phyloP scores from a whole-genome alignment of 2,113 vertebrate genomes.

The Bambusicola thoracicus region DNA sequence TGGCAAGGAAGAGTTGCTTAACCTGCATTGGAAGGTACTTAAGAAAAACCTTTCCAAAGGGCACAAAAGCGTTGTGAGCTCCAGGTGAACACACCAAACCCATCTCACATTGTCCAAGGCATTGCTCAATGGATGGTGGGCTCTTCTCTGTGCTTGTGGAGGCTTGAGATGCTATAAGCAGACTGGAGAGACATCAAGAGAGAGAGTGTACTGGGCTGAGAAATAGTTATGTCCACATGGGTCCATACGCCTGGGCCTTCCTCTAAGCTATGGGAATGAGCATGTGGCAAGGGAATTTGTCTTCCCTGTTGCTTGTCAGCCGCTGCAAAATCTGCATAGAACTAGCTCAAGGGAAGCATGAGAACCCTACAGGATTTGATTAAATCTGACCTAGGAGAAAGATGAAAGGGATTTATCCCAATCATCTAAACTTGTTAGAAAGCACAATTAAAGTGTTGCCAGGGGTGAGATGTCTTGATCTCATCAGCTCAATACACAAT shows the following conservation, averaged over 20 bases:
- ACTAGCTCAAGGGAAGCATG: neutral
- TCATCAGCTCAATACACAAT: neutral
- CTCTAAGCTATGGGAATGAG: neutral
- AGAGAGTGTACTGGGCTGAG: neutral
- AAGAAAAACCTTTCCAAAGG: neutral
- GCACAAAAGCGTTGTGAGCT: neutral
- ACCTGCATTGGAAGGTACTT: neutral
- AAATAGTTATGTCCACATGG: neutral
- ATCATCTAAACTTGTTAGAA: neutral
- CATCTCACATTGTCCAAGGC: neutral
- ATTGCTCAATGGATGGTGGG: rapidly evolving
- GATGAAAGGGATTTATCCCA: neutral
- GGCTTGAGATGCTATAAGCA: neutral
- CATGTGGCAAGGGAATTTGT: neutral
- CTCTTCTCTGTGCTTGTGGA: neutral
- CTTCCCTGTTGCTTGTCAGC: neutral
- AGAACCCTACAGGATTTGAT: neutral
- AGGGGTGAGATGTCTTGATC: neutral
- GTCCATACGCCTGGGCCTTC: no score
- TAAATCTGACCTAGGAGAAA: neutral
- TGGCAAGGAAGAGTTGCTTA: neutral
- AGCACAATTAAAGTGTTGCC: neutral
- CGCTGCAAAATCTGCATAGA: neutral
- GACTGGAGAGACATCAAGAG: neutral
- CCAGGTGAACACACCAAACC: neutral